Evolutionary conservation across 2,797 vertebrate species (phyloP).

Genomic region (Rhyacichthys aspro): DNA sequence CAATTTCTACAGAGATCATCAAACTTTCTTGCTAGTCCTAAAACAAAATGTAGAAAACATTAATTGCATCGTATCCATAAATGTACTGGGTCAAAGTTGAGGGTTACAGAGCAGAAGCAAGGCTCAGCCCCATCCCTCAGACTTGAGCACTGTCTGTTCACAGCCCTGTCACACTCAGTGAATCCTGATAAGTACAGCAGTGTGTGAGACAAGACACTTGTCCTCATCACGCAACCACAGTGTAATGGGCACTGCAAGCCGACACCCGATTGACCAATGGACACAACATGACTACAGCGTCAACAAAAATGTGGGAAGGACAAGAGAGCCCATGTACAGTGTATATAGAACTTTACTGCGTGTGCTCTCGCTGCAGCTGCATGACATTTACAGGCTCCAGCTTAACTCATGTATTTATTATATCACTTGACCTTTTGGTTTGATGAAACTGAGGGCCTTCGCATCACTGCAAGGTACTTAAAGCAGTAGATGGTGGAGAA

Average conservation of each 20-base stretch:
- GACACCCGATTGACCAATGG: conserved; percentile 43
- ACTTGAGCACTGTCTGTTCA: neutral
- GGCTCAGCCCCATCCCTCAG: conserved; percentile 5
- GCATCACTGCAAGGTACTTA: conserved; percentile 18
- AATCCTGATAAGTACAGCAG: conserved; percentile 17
- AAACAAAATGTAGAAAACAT: conserved; percentile 9
- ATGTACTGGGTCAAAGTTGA: conserved; percentile 18
- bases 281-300: conserved; percentile 51
- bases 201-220: conserved; percentile 18
- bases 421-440: conserved; percentile 18
- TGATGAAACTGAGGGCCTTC: conserved; percentile 12
- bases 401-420: conserved; percentile 11
- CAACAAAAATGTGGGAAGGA: conserved; percentile 43
- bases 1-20: conserved; percentile 16
- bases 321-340: conserved; percentile 9
- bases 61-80: neutral
- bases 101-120: neutral
- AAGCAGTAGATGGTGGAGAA: conserved; percentile 10
- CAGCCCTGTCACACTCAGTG: conserved; percentile 3
- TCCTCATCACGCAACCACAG: conserved; percentile 17
- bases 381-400: conserved; percentile 1
- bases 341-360: neutral
- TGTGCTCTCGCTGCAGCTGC: neutral
- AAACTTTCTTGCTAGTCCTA: conserved; percentile 3
- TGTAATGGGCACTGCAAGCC: conserved; percentile 49